Evolutionary conservation across 2,797 vertebrate species (phyloP).

Genomic region (Tinamus major): DNA sequence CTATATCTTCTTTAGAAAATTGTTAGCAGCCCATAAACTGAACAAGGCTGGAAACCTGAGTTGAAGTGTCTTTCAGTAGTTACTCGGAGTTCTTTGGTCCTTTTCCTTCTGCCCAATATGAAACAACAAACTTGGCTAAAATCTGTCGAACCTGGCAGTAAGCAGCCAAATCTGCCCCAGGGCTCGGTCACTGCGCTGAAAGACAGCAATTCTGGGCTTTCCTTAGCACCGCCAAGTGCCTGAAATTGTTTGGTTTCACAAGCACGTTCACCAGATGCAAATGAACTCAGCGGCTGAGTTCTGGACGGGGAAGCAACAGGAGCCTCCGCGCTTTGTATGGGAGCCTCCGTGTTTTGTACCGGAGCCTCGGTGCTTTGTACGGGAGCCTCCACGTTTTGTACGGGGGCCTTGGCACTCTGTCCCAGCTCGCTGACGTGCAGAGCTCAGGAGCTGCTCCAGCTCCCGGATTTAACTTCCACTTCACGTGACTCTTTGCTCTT

Average conservation of each 20-base stretch:
- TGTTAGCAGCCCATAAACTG: not conserved
- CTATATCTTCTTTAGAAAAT: not conserved
- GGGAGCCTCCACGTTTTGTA: too few species aligned
- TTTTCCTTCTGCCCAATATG: not conserved
- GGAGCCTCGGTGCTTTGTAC: too few species aligned
- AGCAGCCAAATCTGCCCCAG: not conserved
- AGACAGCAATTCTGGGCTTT: not conserved
- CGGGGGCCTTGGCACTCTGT: too few species aligned
- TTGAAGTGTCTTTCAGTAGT: not conserved
- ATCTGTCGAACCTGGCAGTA: not conserved
- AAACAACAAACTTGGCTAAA: not conserved
- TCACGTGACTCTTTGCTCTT: not conserved
- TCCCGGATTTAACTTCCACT: not conserved
- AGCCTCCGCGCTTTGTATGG: not conserved
- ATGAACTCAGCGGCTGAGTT: not conserved
- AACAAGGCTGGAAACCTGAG: not conserved
- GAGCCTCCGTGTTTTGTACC: too few species aligned
- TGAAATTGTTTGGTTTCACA: not conserved
- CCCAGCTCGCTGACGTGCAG: fast-evolving
- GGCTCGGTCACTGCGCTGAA: not conserved
- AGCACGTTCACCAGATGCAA: not conserved
- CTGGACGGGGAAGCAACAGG: not conserved
- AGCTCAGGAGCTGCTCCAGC: not conserved
- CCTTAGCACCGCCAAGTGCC: not conserved
- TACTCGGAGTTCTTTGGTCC: not conserved